Percentiles rank a stretch among this genome's conserved stretches.
phyloP scores from a whole-genome alignment of 1,140 invertebrate species.

The Gonatopus flavifemur region DNA sequence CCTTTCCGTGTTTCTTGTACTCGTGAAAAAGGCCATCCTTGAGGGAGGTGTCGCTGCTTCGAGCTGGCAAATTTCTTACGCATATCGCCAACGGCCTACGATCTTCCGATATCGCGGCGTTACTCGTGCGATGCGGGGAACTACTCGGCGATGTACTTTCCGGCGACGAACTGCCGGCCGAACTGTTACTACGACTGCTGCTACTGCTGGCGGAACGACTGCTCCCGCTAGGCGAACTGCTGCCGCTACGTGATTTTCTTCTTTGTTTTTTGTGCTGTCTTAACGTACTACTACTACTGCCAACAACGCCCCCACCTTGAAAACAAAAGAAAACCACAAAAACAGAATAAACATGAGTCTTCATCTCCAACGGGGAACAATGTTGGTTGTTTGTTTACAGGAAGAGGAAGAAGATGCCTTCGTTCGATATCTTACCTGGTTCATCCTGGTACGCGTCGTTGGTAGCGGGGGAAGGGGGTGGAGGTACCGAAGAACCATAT shows the following conservation, averaged over 20 bases:
- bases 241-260: conserved; percentile 54
- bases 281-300: conserved; percentile 30
- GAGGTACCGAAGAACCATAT: conserved; percentile 47
- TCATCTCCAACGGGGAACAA: not conserved
- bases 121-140: conserved; percentile 47
- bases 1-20: conserved; percentile 98
- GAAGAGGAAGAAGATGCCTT: too few species aligned
- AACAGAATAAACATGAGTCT: not conserved
- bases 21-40: conserved; percentile 98
- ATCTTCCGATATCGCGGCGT: conserved; percentile 63
- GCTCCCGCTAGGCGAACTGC: conserved; percentile 61
- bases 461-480: conserved; percentile 46
- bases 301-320: conserved; percentile 27
- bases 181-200: conserved; percentile 63
- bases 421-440: conserved; percentile 37
- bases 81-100: conserved; percentile 84
- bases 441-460: conserved; percentile 49
- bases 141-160: conserved; percentile 54
- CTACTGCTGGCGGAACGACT: conserved; percentile 63
- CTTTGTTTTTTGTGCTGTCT: conserved; percentile 53
- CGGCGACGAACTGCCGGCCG: conserved; percentile 54
- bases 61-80: conserved; percentile 84
- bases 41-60: conserved; percentile 89
- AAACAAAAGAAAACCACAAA: not conserved
- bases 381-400: too few species aligned